Conservation (phyloP, 2,797 vertebrate species). For the Galagoides demidoff region DNA sequence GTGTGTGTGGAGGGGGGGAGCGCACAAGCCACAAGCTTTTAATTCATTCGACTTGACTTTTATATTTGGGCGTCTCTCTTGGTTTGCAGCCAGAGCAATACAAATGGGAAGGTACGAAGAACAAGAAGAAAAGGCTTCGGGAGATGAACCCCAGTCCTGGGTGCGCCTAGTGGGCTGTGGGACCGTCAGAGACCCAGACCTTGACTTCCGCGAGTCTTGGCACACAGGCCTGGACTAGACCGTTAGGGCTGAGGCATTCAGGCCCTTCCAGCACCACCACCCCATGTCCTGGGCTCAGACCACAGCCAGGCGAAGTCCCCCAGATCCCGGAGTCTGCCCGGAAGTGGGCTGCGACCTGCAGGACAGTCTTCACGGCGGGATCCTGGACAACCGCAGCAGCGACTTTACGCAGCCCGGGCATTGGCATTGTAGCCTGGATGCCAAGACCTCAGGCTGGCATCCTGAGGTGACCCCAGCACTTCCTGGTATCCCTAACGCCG, state of each 20-base stretch:
- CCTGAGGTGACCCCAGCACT: neutral
- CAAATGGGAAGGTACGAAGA: constrained; percentile 5
- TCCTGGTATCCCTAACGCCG: neutral
- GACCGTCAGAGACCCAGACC: neutral
- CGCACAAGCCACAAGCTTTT: neutral
- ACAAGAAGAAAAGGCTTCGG: neutral
- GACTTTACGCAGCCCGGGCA: rapidly evolving
- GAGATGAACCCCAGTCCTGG: neutral
- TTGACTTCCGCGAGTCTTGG: neutral
- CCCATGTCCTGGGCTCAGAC: neutral
- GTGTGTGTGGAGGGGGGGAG: neutral
- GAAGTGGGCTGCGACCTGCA: neutral
- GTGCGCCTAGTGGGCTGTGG: rapidly evolving
- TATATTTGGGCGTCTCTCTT: constrained; percentile 54
- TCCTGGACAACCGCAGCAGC: neutral
- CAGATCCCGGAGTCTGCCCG: rapidly evolving
- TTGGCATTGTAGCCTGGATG: neutral
- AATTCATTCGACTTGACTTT: constrained; percentile 70
- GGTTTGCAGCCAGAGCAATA: constrained; percentile 66
- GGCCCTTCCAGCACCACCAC: too few species aligned
- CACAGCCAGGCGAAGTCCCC: neutral
- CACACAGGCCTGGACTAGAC: neutral
- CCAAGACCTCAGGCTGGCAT: neutral
- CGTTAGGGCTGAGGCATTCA: rapidly evolving
- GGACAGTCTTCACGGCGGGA: neutral